Evolutionary conservation across 2,888 invertebrate species (phyloP).

Genomic region (Aleiodes alternator): DNA sequence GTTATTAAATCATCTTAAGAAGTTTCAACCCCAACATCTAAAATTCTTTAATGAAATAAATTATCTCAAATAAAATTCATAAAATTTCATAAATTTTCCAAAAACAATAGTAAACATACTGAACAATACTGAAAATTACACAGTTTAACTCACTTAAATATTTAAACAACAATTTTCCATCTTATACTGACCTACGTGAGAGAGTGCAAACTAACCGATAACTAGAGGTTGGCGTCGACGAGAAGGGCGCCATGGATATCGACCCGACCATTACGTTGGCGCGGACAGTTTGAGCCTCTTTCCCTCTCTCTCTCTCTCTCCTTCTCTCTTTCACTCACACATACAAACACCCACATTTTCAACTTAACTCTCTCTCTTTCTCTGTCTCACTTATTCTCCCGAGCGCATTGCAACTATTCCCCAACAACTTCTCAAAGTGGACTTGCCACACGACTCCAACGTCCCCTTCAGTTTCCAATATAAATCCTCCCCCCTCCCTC

Average conservation of each 20-base stretch:
- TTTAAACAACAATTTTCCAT: conserved; percentile 14
- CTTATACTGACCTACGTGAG: conserved; percentile 52
- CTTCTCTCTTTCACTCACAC: no score
- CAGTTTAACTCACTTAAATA: no score
- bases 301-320: conserved; percentile 13
- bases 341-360: not conserved
- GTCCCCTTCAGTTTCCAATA: conserved; percentile 30
- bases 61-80: no score
- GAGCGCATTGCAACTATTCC: conserved; percentile 31
- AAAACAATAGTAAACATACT: no score
- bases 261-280: conserved; percentile 53
- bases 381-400: conserved; percentile 5
- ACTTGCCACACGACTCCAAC: conserved; percentile 28
- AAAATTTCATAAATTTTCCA: no score
- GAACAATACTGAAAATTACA: no score
- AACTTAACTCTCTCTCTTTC: conserved; percentile 21
- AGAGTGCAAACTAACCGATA: conserved; percentile 49
- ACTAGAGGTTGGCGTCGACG: conserved; percentile 46
- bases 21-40: no score
- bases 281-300: conserved; percentile 28
- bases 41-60: no score
- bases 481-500: not conserved
- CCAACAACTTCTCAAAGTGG: conserved; percentile 38
- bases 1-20: no score
- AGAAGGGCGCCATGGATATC: conserved; percentile 51